phyloP scores from a whole-genome alignment of 2,888 invertebrate genomes.

The Melangyna quadrimaculata region DNA sequence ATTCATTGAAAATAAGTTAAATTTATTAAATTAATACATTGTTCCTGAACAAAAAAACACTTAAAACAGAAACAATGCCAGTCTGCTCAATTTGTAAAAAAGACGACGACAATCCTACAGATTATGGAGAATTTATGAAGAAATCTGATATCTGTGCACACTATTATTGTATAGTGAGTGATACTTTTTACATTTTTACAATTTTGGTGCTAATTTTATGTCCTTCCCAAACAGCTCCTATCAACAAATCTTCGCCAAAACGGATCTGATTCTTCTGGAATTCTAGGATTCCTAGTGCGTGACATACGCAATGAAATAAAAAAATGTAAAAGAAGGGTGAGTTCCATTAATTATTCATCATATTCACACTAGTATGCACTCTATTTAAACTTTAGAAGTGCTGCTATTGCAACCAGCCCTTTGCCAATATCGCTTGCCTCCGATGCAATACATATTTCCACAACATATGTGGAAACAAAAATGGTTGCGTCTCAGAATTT shows the following conservation, averaged over 20 bases:
- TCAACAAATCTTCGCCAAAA: slow-evolving; percentile 87
- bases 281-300: slow-evolving; percentile 87
- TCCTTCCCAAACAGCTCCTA: slow-evolving; percentile 82
- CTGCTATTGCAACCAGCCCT: slow-evolving; percentile 73
- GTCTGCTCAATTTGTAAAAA: slow-evolving; percentile 34
- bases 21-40: not conserved
- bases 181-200: not conserved
- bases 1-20: too few species aligned
- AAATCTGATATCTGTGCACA: slow-evolving; percentile 74
- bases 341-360: not conserved
- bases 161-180: slow-evolving; percentile 77
- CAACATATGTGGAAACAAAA: slow-evolving; percentile 74
- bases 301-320: slow-evolving; percentile 87
- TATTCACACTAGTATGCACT: not conserved
- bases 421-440: slow-evolving; percentile 76
- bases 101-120: slow-evolving; percentile 58
- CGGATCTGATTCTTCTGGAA: slow-evolving; percentile 86
- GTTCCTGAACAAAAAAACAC: not conserved
- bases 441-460: slow-evolving; percentile 76
- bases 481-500: slow-evolving; percentile 74
- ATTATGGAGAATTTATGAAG: slow-evolving; percentile 77
- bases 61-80: slow-evolving; percentile 19
- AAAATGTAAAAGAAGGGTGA: slow-evolving; percentile 85
- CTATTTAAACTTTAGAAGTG: slow-evolving; percentile 72
- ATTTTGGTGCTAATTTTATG: not conserved